These are phyloP conservation scores for Okamejei kenojei DNA, from an alignment of 2,797 vertebrate genomes.

Conservation along the genomic window DNA sequence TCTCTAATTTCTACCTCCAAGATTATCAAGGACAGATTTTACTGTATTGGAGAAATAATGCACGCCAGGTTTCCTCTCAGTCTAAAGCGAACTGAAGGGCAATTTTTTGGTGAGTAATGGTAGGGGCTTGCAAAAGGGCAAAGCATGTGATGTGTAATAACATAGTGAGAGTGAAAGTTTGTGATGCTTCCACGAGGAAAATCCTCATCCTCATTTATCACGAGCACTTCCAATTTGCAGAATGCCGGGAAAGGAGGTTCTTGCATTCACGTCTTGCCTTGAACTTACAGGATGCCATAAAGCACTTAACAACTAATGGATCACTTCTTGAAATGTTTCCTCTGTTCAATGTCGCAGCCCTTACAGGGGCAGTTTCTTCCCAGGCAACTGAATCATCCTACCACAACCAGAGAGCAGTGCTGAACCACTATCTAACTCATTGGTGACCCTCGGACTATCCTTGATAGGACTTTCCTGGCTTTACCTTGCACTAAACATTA, in stretches of 20 bases:
- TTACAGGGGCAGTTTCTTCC: too few relatives aligned
- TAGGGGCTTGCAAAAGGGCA: not conserved
- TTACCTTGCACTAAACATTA: too few relatives aligned
- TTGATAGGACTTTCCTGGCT: too few relatives aligned
- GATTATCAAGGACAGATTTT: not conserved
- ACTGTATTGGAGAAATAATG: not conserved
- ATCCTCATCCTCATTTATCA: not conserved
- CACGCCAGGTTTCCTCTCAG: not conserved
- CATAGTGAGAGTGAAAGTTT: not conserved
- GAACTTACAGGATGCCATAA: not conserved
- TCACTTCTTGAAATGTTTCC: not conserved
- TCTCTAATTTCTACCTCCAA: not conserved
- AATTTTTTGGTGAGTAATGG: not conserved
- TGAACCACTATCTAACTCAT: too few relatives aligned
- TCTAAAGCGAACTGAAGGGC: not conserved
- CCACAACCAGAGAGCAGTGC: too few relatives aligned
- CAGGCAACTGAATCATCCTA: too few relatives aligned
- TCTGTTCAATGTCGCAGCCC: not conserved
- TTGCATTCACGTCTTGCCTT: not conserved
- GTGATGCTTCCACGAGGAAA: not conserved
- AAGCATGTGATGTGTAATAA: not conserved
- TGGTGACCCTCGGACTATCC: too few relatives aligned
- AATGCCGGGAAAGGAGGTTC: not conserved
- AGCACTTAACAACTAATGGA: not conserved
- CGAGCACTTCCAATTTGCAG: not conserved